These are phyloP conservation scores for Carduelis carduelis DNA, from an alignment of 2,797 vertebrate genomes.

Conservation along the genomic window DNA sequence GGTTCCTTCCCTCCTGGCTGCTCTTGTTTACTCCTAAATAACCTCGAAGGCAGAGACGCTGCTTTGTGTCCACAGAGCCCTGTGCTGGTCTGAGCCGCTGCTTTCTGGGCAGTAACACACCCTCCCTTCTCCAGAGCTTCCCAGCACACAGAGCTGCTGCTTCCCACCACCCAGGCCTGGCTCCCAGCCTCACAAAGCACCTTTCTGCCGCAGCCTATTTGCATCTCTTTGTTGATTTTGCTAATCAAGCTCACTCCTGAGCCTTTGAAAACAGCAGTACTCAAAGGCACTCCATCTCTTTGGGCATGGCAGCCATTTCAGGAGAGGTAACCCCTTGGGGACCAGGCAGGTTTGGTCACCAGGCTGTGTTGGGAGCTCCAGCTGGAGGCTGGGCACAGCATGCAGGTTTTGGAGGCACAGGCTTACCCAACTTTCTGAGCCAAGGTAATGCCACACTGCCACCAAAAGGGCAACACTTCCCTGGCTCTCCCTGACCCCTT, in stretches of 20 bases:
- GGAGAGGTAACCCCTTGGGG: background rate
- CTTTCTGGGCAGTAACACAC: background rate
- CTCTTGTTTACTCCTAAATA: conserved; percentile 33
- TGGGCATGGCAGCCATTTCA: background rate
- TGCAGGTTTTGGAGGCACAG: accelerated
- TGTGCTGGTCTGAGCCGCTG: background rate
- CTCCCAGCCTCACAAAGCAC: background rate
- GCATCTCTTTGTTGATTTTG: conserved; percentile 56
- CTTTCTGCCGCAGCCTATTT: background rate
- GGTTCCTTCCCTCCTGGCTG: background rate
- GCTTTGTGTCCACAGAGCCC: background rate
- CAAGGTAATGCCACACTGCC: conserved; percentile 52
- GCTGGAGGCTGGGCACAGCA: background rate
- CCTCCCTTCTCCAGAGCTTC: background rate
- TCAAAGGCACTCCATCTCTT: background rate
- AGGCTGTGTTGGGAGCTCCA: background rate
- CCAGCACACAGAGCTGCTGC: background rate
- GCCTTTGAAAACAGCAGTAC: conserved; percentile 9
- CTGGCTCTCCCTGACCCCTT: background rate
- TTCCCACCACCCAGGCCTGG: background rate
- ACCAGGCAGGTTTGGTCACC: background rate
- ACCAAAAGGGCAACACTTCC: conserved; percentile 24
- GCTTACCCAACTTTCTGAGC: background rate
- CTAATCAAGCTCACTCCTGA: conserved; percentile 25
- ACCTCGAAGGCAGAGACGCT: background rate